Evolutionary conservation across 1,140 invertebrate genomes (phyloP).

Genomic region (Heterodera schachtii): DNA sequence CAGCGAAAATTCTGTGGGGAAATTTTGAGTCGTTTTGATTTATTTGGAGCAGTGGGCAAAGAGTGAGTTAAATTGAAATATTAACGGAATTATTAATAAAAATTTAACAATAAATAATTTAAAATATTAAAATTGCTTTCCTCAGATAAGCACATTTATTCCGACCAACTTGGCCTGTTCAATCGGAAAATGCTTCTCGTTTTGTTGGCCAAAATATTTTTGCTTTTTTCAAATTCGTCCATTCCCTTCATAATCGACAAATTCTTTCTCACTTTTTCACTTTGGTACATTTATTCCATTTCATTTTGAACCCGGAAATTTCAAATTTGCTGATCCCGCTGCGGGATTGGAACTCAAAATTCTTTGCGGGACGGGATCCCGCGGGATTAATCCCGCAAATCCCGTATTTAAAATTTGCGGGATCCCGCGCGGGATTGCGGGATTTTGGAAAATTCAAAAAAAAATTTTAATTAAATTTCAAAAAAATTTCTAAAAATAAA

Average conservation of each 20-base stretch:
- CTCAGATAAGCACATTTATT: not conserved
- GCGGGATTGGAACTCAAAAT: too few relatives aligned
- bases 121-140: not conserved
- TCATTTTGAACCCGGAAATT: too few relatives aligned
- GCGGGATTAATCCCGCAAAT: too few relatives aligned
- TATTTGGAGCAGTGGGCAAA: not conserved
- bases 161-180: not conserved
- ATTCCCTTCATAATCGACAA: not conserved
- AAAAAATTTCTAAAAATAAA: too few relatives aligned
- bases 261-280: not conserved
- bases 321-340: too few relatives aligned
- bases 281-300: not conserved
- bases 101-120: not conserved
- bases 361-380: too few relatives aligned
- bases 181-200: not conserved
- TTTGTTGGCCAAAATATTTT: not conserved
- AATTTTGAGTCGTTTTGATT: not conserved
- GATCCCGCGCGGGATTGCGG: too few relatives aligned
- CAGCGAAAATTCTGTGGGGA: not conserved
- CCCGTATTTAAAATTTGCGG: too few relatives aligned
- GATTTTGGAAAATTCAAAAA: too few relatives aligned
- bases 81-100: not conserved
- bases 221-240: not conserved
- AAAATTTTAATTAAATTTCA: too few relatives aligned
- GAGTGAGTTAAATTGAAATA: not conserved